phyloP scores from a whole-genome alignment of 2,113 vertebrate species.

The Percina caprodes region DNA sequence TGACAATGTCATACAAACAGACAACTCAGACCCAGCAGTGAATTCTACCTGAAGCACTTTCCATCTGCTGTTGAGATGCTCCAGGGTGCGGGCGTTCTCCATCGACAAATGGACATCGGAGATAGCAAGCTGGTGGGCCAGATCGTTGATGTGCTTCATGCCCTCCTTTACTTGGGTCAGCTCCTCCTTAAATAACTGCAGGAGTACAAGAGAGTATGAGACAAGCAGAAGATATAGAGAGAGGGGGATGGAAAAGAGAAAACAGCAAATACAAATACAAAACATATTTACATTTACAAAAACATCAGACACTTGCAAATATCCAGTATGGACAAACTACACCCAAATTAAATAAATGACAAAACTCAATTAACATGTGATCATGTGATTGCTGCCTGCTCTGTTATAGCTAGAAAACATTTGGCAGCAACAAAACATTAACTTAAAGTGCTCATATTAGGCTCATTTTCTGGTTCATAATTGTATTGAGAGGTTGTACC shows the following conservation, averaged over 20 bases:
- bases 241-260: neutral
- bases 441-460: neutral
- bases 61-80: conserved; percentile 95
- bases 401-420: conserved; percentile 18
- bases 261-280: conserved; percentile 3
- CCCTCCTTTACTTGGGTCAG: conserved; percentile 93
- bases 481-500: too few species aligned
- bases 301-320: conserved; percentile 12
- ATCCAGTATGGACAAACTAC: conserved; percentile 12
- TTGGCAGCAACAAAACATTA: conserved; percentile 15
- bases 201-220: neutral
- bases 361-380: conserved; percentile 32
- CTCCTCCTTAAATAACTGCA: conserved; percentile 96
- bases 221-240: conserved; percentile 1
- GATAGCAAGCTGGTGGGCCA: conserved; percentile 96
- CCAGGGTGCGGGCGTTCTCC: conserved; percentile 93
- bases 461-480: too few species aligned
- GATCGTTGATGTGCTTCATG: conserved; percentile 94
- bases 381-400: neutral
- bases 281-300: conserved; percentile 3
- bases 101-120: conserved; percentile 96
- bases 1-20: conserved; percentile 28
- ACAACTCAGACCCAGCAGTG: conserved; percentile 24
- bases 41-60: conserved; percentile 94
- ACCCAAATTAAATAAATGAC: neutral